These are phyloP conservation scores for Brachionus asplanchnoidis DNA, from an alignment of 1,140 invertebrate species.

Conservation along the genomic window DNA sequence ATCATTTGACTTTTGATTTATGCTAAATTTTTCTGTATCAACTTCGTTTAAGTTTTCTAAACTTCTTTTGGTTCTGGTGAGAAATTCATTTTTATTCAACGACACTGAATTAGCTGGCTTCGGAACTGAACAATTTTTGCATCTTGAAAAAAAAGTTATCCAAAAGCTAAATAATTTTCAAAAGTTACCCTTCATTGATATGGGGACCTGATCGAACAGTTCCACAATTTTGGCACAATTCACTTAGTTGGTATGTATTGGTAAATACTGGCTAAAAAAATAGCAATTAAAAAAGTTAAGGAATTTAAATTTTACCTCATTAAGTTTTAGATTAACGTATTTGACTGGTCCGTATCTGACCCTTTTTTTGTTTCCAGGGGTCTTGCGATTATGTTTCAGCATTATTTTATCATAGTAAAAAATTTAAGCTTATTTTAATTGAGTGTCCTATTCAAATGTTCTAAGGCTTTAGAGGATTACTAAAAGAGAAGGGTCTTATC, in stretches of 20 bases:
- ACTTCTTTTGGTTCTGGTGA: neutral
- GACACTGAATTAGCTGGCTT: neutral
- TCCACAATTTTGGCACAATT: neutral
- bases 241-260: slow-evolving; percentile 8
- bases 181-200: neutral
- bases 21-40: neutral
- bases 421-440: neutral
- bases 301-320: neutral
- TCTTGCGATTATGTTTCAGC: neutral
- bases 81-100: neutral
- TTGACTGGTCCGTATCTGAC: neutral
- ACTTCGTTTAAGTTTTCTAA: neutral
- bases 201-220: neutral
- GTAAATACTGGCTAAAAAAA: neutral
- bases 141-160: neutral
- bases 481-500: neutral
- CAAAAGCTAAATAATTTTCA: neutral
- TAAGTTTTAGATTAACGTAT: neutral
- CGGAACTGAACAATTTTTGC: slow-evolving; percentile 9
- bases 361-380: neutral
- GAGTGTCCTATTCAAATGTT: neutral
- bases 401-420: neutral
- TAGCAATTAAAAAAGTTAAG: neutral
- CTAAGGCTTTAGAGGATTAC: neutral
- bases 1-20: neutral